These are phyloP conservation scores for Drosophila jambulina DNA, from an alignment of 1,140 invertebrate species.

Conservation along the genomic window DNA sequence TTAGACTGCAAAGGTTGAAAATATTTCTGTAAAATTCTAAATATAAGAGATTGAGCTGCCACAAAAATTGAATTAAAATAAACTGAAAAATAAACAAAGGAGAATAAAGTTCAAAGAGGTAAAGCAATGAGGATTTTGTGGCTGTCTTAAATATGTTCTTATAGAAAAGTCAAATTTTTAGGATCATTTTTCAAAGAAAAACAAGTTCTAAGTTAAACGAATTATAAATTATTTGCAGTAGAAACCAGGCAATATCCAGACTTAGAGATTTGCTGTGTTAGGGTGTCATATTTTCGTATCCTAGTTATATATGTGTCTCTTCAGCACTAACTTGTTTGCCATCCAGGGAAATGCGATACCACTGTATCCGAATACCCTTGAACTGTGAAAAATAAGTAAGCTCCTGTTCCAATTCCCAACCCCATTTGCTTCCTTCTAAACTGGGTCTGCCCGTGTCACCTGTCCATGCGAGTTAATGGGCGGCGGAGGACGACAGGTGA, in stretches of 20 bases:
- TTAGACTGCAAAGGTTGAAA: not conserved
- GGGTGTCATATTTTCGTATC: not conserved
- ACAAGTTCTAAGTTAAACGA: not conserved
- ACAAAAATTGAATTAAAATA: not conserved
- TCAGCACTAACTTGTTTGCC: not conserved
- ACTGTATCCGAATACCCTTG: not conserved
- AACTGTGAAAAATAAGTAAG: not conserved
- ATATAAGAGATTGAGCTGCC: not conserved
- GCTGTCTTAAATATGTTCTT: not conserved
- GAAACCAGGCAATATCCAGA: not conserved
- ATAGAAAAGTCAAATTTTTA: not conserved
- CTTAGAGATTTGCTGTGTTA: not conserved
- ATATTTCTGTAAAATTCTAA: not conserved
- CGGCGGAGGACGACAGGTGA: constrained; percentile 14
- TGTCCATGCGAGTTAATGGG: not conserved
- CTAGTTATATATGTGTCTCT: not conserved
- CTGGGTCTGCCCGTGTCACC: constrained; percentile 6
- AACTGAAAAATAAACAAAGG: not conserved
- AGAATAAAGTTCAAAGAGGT: too few relatives aligned
- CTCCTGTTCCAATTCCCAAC: not conserved
- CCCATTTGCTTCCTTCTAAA: constrained; percentile 1
- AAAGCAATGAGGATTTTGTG: too few relatives aligned
- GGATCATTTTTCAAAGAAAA: not conserved
- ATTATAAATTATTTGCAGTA: not conserved
- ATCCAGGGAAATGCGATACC: not conserved